Evolutionary conservation across 2,113 vertebrate species (phyloP), one percentile per base, ranked within the genome.

Genomic region (Kryptolebias marmoratus): DNA sequence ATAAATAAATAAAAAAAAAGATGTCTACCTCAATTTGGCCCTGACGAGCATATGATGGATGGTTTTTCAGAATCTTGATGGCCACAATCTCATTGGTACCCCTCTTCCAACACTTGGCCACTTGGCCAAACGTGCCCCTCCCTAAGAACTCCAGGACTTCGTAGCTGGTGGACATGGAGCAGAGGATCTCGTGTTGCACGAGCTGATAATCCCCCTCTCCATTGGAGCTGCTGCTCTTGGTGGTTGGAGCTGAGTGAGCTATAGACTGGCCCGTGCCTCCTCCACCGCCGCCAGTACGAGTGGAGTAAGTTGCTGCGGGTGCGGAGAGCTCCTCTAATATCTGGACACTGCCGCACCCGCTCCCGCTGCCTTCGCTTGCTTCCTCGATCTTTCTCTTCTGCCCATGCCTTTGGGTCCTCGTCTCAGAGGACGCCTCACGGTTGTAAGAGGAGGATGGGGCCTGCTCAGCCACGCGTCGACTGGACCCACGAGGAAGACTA

Each of bases 21-120:
- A 42, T 13, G 2, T 0, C 66, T 90, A 98, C 97, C 94, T 99
- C 97, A 45, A 99, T 98, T 85, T 99, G 97, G n/a, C 97, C 97
- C 85, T 99, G 97, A 52, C 97, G 95, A 60, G 97, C 97, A 4
- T 99, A 99, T 0, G 97, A 99, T 0, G 97, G 97, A 73, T 99
- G 97, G 82, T 99, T 99, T 88, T 99, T 99, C 63, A 99, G 90
- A 86, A 99, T 98, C 87, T 99, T 99, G 89, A 99, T 98, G 8
- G 97, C 97, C 84, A 99, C 96, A 16, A 99, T 99, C 89, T 99
- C 97, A 92, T 98, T 99, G 5, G 97, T 99, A 81, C 97, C 98
- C 74, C 97, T 94, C 81, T 98, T 99, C 97, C 97, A 99, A 91
- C 97, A 98, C 81, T 99, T 99, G 0, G 96, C 97, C 84, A 99